A percentile compares a stretch with the other conserved stretches of the same genome.
These are phyloP conservation scores for Cyanistes caeruleus DNA, from an alignment of 2,113 vertebrate species.

Conservation along the genomic window DNA sequence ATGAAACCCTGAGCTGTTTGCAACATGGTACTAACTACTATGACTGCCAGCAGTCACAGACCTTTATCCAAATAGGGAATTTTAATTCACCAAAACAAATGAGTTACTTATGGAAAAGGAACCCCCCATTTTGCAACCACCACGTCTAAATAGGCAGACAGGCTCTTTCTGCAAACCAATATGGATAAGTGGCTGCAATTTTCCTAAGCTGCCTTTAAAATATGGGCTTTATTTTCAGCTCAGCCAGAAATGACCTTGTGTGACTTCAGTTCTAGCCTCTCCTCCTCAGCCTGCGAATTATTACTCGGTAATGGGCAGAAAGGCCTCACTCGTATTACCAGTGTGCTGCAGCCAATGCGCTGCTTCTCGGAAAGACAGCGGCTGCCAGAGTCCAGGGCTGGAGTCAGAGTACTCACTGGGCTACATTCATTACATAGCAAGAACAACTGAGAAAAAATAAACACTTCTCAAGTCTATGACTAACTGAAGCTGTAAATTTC, in stretches of 20 bases:
- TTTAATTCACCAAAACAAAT: slow-evolving; percentile 34
- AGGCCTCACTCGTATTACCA: background rate
- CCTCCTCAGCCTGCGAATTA: background rate
- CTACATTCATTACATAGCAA: background rate
- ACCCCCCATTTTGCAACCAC: background rate
- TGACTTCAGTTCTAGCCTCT: background rate
- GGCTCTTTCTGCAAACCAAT: slow-evolving; percentile 14
- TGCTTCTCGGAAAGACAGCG: background rate
- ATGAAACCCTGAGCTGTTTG: background rate
- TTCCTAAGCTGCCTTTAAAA: slow-evolving; percentile 19
- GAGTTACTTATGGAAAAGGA: slow-evolving; percentile 17
- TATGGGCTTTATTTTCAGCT: background rate
- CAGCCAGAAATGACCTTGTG: slow-evolving; percentile 35
- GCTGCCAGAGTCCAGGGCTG: background rate
- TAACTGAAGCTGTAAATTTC: slow-evolving; percentile 52
- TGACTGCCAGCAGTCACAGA: background rate
- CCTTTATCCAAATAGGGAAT: background rate
- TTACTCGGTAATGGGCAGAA: background rate
- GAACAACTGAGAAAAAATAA: slow-evolving; percentile 62
- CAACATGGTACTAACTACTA: background rate
- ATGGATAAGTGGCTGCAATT: slow-evolving; percentile 29
- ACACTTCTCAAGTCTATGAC: slow-evolving; percentile 37
- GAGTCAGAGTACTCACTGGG: background rate
- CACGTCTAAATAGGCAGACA: background rate
- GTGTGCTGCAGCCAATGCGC: background rate